Base-by-base conservation (phyloP, 2,888 invertebrate species). In the Cenopis cana region DNA sequence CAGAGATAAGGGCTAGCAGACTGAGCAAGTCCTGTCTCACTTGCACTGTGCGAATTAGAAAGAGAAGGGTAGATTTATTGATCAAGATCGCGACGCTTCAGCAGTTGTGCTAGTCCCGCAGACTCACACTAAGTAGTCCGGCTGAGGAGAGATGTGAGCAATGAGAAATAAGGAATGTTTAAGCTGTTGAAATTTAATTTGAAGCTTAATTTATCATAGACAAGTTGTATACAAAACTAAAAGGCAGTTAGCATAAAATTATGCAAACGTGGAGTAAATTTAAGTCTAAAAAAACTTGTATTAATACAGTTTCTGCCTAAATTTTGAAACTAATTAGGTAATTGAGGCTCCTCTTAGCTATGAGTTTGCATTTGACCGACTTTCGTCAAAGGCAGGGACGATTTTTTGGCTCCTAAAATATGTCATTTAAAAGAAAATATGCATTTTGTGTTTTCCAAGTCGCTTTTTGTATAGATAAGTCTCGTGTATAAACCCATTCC, bases 321-420 rank as follows among this genome's bases (percentile, higher is more conserved):
- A 41, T 41, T n/a, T n/a, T 46, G 41, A n/a, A n/a, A 46, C 41
- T 46, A 46, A 46, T 46, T 46, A n/a, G 41, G n/a, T 46, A 38
- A 38, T 41, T 46, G 41, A 46, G 41, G 41, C 41, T 46, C 41
- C 41, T 46, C 41, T 46, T n/a, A n/a, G 1, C 41, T 46, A 6
- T n/a, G n/a, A 46, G n/a, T n/a, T 46, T 6, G n/a, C 41, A 46
- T 12, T n/a, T 46, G 41, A 46, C 41, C 41, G 41, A 46, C 12
- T 38, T 38, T 38, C 38, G 12, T 38, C 38, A 12, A 38, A 38
- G 38, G 38, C 12, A 38, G 33, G 33, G 33, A 33, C 6, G 33
- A 12, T 38, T 38, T 14, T 41, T 41, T 46, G n/a, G 41, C n/a
- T 6, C 6, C 41, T n/a, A 46, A 46, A 46, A n/a, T 33, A 46